Evolutionary conservation across 2,113 vertebrate species (phyloP).

Genomic region (Arvicanthis niloticus): DNA sequence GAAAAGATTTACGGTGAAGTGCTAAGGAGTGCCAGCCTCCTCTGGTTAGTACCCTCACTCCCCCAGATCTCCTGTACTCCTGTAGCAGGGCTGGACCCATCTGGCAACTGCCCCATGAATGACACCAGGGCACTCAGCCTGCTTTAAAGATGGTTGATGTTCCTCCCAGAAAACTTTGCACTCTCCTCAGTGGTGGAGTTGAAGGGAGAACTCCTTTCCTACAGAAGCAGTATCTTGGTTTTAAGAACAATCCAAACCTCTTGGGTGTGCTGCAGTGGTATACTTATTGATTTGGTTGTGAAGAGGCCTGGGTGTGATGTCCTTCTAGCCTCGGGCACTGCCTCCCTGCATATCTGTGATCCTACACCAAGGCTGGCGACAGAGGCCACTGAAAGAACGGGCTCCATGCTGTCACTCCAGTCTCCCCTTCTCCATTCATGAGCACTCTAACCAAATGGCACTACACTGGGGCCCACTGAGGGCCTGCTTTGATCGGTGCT

Average conservation of each 20-base stretch:
- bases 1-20: rapidly evolving
- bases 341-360: neutral
- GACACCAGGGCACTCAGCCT: rapidly evolving
- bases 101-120: rapidly evolving
- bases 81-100: rapidly evolving
- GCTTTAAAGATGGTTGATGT: rapidly evolving
- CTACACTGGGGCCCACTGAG: neutral
- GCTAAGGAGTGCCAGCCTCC: rapidly evolving
- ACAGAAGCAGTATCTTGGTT: neutral
- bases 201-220: neutral
- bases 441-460: neutral
- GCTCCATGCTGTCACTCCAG: too few relatives aligned
- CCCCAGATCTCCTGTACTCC: neutral
- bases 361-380: neutral
- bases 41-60: neutral
- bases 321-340: neutral
- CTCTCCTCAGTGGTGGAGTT: neutral
- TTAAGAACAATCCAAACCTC: neutral
- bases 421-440: neutral
- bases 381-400: neutral
- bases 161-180: neutral
- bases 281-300: neutral
- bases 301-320: too few relatives aligned
- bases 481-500: neutral
- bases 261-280: neutral